phyloP scores from a whole-genome alignment of 2,113 vertebrate species.

The Vombatus ursinus region DNA sequence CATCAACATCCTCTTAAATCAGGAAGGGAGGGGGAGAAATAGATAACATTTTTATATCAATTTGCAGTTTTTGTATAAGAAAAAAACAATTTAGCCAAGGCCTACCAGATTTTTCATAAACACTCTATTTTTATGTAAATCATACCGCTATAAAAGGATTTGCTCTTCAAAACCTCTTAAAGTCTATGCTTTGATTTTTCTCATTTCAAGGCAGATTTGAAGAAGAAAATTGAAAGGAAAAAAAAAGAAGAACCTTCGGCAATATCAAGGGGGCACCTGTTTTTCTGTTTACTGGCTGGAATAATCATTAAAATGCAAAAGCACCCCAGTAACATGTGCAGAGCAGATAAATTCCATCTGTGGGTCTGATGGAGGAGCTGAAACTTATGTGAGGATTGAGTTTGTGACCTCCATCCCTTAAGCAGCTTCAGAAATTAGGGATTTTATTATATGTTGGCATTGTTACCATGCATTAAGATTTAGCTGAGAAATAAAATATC shows the following conservation, averaged over 20 bases:
- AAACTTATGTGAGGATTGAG: neutral
- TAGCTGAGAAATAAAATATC: neutral
- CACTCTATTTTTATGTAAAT: neutral
- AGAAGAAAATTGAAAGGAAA: neutral
- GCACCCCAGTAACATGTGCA: neutral
- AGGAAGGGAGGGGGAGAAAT: neutral
- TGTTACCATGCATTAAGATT: neutral
- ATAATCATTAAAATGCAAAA: conserved; percentile 1
- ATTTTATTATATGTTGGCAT: neutral
- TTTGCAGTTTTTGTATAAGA: neutral
- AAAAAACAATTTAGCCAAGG: neutral
- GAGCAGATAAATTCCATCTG: neutral
- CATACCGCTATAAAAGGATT: neutral
- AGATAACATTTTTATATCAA: neutral
- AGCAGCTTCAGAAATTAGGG: neutral
- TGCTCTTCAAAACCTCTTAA: neutral
- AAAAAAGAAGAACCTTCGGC: neutral
- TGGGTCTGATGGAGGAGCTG: neutral
- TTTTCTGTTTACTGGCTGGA: neutral
- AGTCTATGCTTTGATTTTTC: neutral
- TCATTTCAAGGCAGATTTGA: neutral
- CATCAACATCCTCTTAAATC: neutral
- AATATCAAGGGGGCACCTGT: neutral
- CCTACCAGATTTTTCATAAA: neutral
- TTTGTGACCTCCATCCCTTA: neutral